Conservation (phyloP, 2,888 invertebrate species). For the Pterostichus madidus region DNA sequence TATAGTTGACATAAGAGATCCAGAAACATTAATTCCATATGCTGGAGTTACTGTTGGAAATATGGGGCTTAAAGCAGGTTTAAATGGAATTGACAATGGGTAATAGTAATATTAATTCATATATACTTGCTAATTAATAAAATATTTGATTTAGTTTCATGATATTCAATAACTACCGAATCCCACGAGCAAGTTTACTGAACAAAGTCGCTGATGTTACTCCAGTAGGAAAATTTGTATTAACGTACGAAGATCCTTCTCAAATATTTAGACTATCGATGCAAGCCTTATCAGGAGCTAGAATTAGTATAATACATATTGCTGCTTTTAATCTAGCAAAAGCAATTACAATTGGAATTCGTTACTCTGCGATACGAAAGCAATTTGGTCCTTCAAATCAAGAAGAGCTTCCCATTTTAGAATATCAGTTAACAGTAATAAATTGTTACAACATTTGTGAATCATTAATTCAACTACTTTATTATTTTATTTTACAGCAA, state of each 20-base stretch:
- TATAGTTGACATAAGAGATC: constrained; percentile 90
- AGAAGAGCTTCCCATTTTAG: constrained; percentile 90
- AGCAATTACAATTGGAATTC: constrained; percentile 89
- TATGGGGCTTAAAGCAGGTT: constrained; percentile 94
- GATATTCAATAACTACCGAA: constrained; percentile 88
- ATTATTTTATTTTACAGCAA: constrained; percentile 77
- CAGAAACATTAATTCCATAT: constrained; percentile 84
- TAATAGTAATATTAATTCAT: constrained; percentile 75
- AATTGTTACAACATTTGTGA: background rate
- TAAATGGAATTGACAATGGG: constrained; percentile 97
- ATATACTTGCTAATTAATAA: constrained; percentile 1
- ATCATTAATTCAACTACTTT: background rate
- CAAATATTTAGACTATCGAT: constrained; percentile 92
- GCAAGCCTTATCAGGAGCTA: constrained; percentile 89
- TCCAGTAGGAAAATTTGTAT: constrained; percentile 88
- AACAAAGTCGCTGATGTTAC: constrained; percentile 93
- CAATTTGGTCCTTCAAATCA: constrained; percentile 90
- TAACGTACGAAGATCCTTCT: constrained; percentile 88
- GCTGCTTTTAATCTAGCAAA: constrained; percentile 83
- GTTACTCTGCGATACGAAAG: constrained; percentile 91
- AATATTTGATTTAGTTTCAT: constrained; percentile 79
- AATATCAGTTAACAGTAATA: constrained; percentile 83
- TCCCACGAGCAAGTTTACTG: constrained; percentile 88
- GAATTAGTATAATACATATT: constrained; percentile 86
- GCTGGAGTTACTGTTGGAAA: constrained; percentile 94